These are phyloP conservation scores for Diphyllodes magnificus DNA, from an alignment of 2,113 vertebrate genomes.

Conservation along the genomic window DNA sequence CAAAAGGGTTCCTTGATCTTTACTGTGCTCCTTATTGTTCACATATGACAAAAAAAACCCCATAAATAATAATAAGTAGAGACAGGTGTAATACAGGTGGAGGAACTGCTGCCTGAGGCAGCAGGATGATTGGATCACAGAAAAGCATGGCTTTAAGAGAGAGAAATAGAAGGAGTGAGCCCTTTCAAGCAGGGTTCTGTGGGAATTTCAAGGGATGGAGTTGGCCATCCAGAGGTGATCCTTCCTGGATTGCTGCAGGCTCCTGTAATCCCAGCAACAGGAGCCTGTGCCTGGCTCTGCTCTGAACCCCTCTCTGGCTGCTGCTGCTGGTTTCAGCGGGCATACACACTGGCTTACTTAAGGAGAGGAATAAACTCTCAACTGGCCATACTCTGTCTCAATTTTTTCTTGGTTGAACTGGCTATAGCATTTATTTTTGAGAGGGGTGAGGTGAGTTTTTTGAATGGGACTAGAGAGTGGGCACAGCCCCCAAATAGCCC, in stretches of 20 bases:
- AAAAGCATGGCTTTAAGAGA: not conserved
- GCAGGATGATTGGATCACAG: not conserved
- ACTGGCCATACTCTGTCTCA: not conserved
- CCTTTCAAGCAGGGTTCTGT: not conserved
- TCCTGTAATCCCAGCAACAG: not conserved
- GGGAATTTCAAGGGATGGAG: not conserved
- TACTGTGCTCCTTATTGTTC: not conserved
- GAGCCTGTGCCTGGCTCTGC: not conserved
- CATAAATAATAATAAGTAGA: not conserved
- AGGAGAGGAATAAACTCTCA: not conserved
- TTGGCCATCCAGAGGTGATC: not conserved
- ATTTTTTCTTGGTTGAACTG: not conserved
- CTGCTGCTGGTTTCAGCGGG: not conserved
- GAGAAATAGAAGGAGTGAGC: not conserved
- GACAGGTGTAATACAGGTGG: not conserved
- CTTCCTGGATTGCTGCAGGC: not conserved
- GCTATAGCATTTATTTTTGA: not conserved
- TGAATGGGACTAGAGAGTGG: not conserved
- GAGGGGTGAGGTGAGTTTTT: not conserved
- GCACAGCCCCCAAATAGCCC: rapidly evolving
- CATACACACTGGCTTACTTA: not conserved
- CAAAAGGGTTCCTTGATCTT: not conserved
- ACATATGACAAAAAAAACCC: too few species aligned
- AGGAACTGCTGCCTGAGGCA: not conserved
- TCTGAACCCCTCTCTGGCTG: not conserved